Percentiles rank a stretch among this genome's conserved stretches.
phyloP scores from a whole-genome alignment of 2,888 invertebrate species.

The Scaptomyza cyrtandrae region DNA sequence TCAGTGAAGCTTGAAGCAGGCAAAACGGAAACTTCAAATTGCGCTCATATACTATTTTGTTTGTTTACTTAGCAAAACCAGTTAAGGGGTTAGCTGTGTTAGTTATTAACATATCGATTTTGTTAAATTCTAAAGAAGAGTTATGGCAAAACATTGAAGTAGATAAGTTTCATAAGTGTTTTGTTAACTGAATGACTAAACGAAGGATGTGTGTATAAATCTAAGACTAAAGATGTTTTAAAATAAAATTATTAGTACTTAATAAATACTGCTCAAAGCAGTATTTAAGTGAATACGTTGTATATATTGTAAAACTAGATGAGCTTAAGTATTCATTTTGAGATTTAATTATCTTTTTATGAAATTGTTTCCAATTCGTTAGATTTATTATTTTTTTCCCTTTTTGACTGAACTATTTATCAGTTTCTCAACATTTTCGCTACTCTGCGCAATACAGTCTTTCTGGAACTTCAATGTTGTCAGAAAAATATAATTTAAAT shows the following conservation, averaged over 20 bases:
- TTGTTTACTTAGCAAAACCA: conserved; percentile 11
- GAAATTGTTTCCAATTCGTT: background rate
- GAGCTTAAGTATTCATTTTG: too few relatives aligned
- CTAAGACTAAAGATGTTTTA: too few relatives aligned
- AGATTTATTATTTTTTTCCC: background rate
- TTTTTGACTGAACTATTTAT: background rate
- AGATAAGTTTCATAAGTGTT: background rate
- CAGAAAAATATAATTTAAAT: background rate
- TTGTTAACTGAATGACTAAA: background rate
- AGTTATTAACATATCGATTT: background rate
- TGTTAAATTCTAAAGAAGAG: background rate
- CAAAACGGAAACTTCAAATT: conserved; percentile 28
- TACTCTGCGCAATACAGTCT: background rate
- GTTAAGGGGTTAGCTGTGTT: background rate
- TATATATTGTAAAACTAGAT: too few relatives aligned
- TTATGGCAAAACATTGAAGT: background rate
- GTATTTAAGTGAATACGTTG: too few relatives aligned
- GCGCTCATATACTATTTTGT: conserved; percentile 15
- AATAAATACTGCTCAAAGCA: too few relatives aligned
- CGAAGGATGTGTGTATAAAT: too few relatives aligned
- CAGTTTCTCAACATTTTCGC: background rate
- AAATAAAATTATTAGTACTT: too few relatives aligned
- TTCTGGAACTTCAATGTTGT: background rate
- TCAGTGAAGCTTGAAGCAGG: conserved; percentile 24
- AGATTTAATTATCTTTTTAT: too few relatives aligned